phyloP scores from a whole-genome alignment of 2,113 vertebrate species.

The Boulengeromyrus knoepffleri region DNA sequence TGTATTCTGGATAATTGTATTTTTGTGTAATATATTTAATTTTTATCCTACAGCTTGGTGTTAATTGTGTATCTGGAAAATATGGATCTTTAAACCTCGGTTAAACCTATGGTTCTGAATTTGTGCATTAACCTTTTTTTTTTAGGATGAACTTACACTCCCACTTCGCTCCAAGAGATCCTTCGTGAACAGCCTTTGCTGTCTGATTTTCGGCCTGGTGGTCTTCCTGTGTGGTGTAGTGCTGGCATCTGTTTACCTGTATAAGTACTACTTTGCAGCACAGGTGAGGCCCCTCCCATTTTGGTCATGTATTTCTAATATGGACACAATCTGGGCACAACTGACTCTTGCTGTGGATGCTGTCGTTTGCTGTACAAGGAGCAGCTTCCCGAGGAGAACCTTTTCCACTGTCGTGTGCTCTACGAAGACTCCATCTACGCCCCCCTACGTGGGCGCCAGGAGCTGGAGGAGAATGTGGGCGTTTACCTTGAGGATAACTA shows the following conservation, averaged over 20 bases:
- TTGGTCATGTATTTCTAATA: not conserved
- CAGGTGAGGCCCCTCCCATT: conserved; percentile 53
- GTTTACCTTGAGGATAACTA: conserved; percentile 86
- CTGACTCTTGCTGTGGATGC: not conserved
- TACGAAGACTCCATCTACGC: conserved; percentile 78
- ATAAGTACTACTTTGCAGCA: conserved; percentile 83
- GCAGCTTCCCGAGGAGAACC: conserved; percentile 75
- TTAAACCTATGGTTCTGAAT: not conserved
- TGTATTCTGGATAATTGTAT: not conserved
- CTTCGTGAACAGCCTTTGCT: conserved; percentile 74
- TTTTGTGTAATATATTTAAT: not conserved
- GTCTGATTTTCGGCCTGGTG: conserved; percentile 75
- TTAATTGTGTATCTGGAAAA: not conserved
- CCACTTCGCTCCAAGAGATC: conserved; percentile 55
- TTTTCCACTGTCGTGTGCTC: conserved; percentile 80
- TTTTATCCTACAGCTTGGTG: not conserved
- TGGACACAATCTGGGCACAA: not conserved
- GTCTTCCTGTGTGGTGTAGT: conserved; percentile 81
- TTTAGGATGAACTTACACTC: conserved; percentile 57
- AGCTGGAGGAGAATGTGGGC: conserved; percentile 83
- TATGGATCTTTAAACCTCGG: too few species aligned
- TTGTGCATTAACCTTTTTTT: not conserved
- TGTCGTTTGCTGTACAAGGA: conserved; percentile 19
- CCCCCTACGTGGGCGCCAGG: conserved; percentile 65
- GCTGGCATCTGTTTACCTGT: conserved; percentile 84